Evolutionary conservation across 2,888 invertebrate species (phyloP), one percentile per base, ranked within the genome.

Genomic region (Chrysina gloriosa): DNA sequence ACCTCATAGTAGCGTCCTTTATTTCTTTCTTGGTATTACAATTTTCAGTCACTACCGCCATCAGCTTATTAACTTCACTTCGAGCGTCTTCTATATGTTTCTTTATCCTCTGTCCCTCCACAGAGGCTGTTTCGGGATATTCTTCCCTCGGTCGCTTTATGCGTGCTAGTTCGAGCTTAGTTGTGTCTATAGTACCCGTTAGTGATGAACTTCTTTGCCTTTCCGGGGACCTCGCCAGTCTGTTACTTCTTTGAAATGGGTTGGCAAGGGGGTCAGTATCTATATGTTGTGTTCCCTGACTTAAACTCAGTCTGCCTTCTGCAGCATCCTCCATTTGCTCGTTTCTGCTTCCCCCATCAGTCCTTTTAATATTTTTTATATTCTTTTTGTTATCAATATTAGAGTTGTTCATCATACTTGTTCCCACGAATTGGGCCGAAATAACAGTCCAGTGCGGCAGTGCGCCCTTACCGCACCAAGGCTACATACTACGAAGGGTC

Each of bases 111-210:
- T 34, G 34, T 34, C 34, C 34, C 11, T 3, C 34, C 34, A 34
- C 2, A 2, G 34, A 34, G 9, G 7, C 34, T n/a, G n/a, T n/a
- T 34, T 11, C 4, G 11, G 4, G 9, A 11, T 34, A 34, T 34
- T 11, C 34, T 34, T 3, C 11, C 11, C 4, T 34, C 2, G 34
- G 11, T 7, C 9, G 7, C 34, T 1, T 34, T 34, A n/a, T 34
- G 4, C 2, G 9, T 3, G 34, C 92, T 6, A 89, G 90, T 27
- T 87, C n/a, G n/a, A n/a, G n/a, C n/a, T n/a, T n/a, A n/a, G n/a
- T n/a, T n/a, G n/a, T n/a, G n/a, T n/a, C n/a, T n/a, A n/a, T n/a
- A n/a, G n/a, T n/a, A n/a, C n/a, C n/a, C n/a, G n/a, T n/a, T n/a
- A n/a, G n/a, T n/a, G n/a, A n/a, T n/a, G n/a, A n/a, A n/a, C n/a